Evolutionary conservation across 2,113 vertebrate species (phyloP).

Genomic region (Myiozetetes cayanensis): DNA sequence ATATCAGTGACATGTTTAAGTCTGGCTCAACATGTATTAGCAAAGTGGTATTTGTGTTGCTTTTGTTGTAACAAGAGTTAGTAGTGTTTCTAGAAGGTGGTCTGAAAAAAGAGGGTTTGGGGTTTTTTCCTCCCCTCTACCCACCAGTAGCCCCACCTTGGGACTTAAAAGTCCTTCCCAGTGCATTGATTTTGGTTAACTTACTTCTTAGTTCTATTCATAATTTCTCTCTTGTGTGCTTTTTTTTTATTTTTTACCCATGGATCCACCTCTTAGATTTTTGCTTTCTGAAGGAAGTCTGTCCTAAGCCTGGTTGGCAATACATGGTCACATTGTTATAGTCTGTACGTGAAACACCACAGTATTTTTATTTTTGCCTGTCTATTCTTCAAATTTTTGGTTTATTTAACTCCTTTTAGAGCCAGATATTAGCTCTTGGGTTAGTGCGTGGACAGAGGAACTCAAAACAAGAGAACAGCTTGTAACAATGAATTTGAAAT

Average conservation of each 20-base stretch:
- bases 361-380: neutral
- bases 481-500: neutral
- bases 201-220: neutral
- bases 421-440: neutral
- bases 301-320: neutral
- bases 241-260: neutral
- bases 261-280: neutral
- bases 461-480: neutral
- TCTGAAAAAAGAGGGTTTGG: neutral
- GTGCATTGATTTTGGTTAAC: neutral
- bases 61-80: neutral
- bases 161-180: neutral
- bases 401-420: neutral
- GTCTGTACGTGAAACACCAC: neutral
- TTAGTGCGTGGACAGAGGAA: neutral
- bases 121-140: neutral
- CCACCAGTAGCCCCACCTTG: neutral
- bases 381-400: neutral
- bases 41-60: neutral
- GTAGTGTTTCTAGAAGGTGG: neutral
- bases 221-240: neutral
- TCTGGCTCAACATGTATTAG: neutral
- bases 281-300: neutral
- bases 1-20: slow-evolving; percentile 18
- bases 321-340: neutral